Evolutionary conservation across 2,113 vertebrate species (phyloP), one percentile per base, ranked within the genome.

Genomic region (Gobius niger): DNA sequence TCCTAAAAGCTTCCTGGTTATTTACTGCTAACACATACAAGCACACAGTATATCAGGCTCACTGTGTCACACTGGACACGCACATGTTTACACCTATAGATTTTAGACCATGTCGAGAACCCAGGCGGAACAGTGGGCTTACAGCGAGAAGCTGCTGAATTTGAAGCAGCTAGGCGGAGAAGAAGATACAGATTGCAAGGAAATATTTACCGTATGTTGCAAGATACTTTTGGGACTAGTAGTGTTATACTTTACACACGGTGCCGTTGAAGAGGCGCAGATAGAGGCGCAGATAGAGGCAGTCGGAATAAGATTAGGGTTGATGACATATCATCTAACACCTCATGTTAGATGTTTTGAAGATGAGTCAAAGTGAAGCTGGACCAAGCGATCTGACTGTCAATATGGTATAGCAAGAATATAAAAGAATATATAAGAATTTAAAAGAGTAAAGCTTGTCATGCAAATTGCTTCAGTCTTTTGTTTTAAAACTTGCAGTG

Each of bases 11-110:
- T 80, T 67, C 42, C 72, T 47, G 10, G 80, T 87, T 84, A 91
- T 91, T 90, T 90, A 88, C 84, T 85, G 77, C 85, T 75, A 78
- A 78, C 70, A 70, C 80, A 76, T 47, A 68, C 80, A 67, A 78
- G 67, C 70, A 81, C 82, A 83, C 88, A 82, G 34, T 89, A 82
- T 73, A 88, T 90, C 84, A 90, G 70, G 56, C 42, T 65, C 69
- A 24, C 47, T 9, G 52, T 13, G 47, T 62, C 70, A 74, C 67
- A 57, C 1, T 18, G 44, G 19, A 63, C 18, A 15, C 73, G 49
- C 59, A 65, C 34, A 49, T 11, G 71, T 77, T 41, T 44, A n/a
- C 44, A 42, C 7, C 63, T 10, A 9, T 24, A 52, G 7, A 19
- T n/a, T 52, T 52, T 19, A 56, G 24, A 57, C 10, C 40, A 15